A percentile compares a stretch with the other conserved stretches of the same genome.
These are phyloP conservation scores for Mimas tiliae DNA, from an alignment of 2,888 invertebrate species.

Conservation along the genomic window DNA sequence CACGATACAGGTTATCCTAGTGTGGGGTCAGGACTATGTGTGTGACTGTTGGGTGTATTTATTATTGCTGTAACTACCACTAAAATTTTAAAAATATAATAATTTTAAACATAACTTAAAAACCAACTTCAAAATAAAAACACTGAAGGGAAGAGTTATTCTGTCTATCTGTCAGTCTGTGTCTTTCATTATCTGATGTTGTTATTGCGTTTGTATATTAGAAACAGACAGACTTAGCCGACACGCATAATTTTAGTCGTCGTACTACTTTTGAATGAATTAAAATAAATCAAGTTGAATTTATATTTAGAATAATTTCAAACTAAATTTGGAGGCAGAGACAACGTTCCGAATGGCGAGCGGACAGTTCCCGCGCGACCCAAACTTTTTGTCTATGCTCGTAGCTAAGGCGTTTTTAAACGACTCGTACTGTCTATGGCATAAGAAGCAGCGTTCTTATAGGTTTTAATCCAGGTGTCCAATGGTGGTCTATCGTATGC, in stretches of 20 bases:
- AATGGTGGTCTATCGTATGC: no score
- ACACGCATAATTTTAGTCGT: not conserved
- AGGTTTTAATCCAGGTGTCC: not conserved
- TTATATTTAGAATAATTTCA: constrained; percentile 45
- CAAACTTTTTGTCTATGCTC: constrained; percentile 53
- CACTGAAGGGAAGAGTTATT: no score
- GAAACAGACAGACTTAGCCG: not conserved
- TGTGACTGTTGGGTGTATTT: no score
- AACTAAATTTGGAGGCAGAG: constrained; percentile 50
- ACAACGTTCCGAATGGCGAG: constrained; percentile 36
- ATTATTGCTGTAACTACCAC: no score
- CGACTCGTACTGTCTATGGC: constrained; percentile 40
- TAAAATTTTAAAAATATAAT: no score
- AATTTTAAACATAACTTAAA: no score
- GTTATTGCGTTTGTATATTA: no score
- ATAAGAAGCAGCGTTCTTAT: constrained; percentile 22
- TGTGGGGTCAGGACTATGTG: no score
- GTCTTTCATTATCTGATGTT: no score
- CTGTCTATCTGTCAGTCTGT: no score
- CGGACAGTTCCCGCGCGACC: constrained; percentile 38
- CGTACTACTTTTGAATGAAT: not conserved
- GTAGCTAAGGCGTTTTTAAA: constrained; percentile 63
- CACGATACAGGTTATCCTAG: no score
- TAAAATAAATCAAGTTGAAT: constrained; percentile 32
- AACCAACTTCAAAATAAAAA: no score